Percentiles rank a stretch among this genome's conserved stretches.
phyloP scores from a whole-genome alignment of 2,797 vertebrate genomes.

The Melanogrammus aeglefinus region DNA sequence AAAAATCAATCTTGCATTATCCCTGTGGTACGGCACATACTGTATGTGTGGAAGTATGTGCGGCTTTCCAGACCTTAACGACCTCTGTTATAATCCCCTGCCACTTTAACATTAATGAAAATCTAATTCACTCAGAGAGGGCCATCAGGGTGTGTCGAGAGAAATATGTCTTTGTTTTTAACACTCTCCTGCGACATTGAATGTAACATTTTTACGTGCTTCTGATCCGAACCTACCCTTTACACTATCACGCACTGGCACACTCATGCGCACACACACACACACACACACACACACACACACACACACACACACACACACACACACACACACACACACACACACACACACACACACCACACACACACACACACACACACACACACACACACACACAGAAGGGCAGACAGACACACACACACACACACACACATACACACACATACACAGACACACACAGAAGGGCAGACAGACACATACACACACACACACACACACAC shows the following conservation, averaged over 20 bases:
- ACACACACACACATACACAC: neutral
- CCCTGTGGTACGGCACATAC: constrained; percentile 30
- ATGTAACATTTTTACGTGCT: constrained; percentile 38
- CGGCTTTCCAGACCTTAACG: constrained; percentile 56
- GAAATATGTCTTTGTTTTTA: constrained; percentile 47
- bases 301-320: neutral
- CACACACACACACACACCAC: neutral
- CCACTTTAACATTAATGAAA: constrained; percentile 54
- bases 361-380: neutral
- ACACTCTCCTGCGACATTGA: constrained; percentile 27
- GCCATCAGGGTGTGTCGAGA: constrained; percentile 27
- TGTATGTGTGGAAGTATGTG: constrained; percentile 22
- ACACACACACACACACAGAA: neutral
- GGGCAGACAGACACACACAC: neutral
- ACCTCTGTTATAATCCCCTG: constrained; percentile 52
- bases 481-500: neutral
- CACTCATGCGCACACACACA: neutral
- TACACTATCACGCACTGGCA: neutral
- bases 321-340: neutral
- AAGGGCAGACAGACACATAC: neutral
- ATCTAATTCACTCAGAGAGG: constrained; percentile 48
- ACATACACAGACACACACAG: neutral
- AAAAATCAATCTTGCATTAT: constrained; percentile 68
- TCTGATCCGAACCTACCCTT: constrained; percentile 21
- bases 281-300: neutral